Evolutionary conservation across 2,888 invertebrate species (phyloP).

Genomic region (Danaus chrysippus): DNA sequence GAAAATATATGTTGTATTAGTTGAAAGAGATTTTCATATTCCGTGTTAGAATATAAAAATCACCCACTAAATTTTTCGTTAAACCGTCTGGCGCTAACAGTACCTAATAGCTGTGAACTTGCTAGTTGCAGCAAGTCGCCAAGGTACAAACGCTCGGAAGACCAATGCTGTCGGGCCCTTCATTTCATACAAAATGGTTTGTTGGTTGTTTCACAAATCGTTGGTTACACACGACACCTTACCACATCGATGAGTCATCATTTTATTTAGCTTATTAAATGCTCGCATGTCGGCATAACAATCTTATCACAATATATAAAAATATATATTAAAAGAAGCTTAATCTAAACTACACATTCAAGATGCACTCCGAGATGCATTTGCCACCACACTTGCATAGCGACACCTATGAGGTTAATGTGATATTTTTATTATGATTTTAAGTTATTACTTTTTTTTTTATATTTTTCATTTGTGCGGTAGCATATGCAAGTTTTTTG

Average conservation of each 20-base stretch:
- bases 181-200: neutral
- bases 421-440: constrained; percentile 51
- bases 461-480: constrained; percentile 70
- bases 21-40: constrained; percentile 76
- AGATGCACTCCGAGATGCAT: constrained; percentile 73
- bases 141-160: constrained; percentile 57
- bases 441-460: constrained; percentile 42
- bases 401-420: constrained; percentile 51
- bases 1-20: constrained; percentile 54
- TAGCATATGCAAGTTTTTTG: constrained; percentile 70
- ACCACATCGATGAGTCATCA: constrained; percentile 50
- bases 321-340: constrained; percentile 77
- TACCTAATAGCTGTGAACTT: constrained; percentile 71
- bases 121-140: constrained; percentile 74
- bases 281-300: constrained; percentile 76
- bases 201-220: neutral
- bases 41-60: constrained; percentile 65
- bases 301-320: constrained; percentile 79
- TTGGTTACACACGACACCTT: constrained; percentile 51
- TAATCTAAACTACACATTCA: constrained; percentile 75
- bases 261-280: constrained; percentile 72
- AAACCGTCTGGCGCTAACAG: constrained; percentile 56
- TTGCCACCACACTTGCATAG: constrained; percentile 72
- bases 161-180: constrained; percentile 20
- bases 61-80: constrained; percentile 67